Base-by-base conservation (phyloP, 1,140 invertebrate genomes). In the Drosophila asahinai region DNA sequence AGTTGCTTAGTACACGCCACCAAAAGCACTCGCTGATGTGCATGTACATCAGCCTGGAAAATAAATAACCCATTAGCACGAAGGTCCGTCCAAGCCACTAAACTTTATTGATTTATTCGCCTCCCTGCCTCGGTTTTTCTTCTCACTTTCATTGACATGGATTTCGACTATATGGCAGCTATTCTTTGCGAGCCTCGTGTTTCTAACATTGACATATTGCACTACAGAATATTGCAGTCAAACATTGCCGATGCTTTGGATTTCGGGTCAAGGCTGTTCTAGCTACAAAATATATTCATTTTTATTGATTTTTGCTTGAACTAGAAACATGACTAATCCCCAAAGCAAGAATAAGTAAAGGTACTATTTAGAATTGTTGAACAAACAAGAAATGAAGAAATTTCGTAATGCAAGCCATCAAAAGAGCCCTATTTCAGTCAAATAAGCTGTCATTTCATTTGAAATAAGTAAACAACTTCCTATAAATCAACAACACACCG, bases 21-120 rank as follows among this genome's bases (percentile, higher is more conserved):
- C 61, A 62, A 52, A 58, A 43, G 43, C 80, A 73, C 36, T 59
- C 54, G 57, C 49, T 83, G 54, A 33, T 82, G 64, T 82, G 64
- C 62, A 71, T 61, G 48, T 55, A 61, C 63, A 79, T 75, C 51
- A 57, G 65, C 54, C 66, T 62, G 58, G 52, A 81, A 89, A 87
- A 84, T 90, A 89, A 90, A 89, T 84, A 89, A 89, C 86, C 81
- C 81, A 89, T 90, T 89, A 81, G 78, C 84, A 89, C 84, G 84
- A 89, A 89, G 84, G 84, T 71, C 77, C 64, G 86, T 71, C 66
- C 64, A 19, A 58, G 49, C 65, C 45, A 70, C 58, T 54, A 63
- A 62, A 52, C 33, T 77, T 81, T 89, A 89, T 89, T 89, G 86
- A 87, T 89, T 89, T 90, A 90, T 61, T 72, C 66, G 36, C 58